Evolutionary conservation across 30 jellyfish, hydroid and myxozoan genomes (phyloP), one percentile per base, ranked within the genome.

Genomic region (Pelagia noctiluca): DNA sequence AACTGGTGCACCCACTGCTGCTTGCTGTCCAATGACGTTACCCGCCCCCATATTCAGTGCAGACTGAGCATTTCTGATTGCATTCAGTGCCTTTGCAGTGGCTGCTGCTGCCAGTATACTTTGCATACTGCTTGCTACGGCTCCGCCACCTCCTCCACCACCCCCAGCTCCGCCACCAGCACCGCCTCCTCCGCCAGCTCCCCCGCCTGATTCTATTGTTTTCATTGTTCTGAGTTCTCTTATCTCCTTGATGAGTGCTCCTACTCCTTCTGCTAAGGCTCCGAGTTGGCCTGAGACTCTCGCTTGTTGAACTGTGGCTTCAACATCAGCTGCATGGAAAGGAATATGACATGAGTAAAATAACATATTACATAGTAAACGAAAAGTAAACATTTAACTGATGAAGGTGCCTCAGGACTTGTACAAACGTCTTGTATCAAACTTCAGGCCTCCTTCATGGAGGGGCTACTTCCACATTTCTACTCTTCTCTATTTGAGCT

Each of bases 191-290:
- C 82, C 89, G 33, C 49, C 85, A 18, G 76, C 64, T 24, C 84
- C 88, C 21, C 78, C 95, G 1, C 85, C 83, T 25, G 37, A 52
- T 75, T 76, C 89, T 25, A 86, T 86, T 50, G 63, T 38, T 35
- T 67, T 75, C 80, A 77, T 42, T 34, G 91, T 76, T 77, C 78
- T 93, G 1, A 93, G 91, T 63, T 93, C 98, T 32, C 98, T 35
- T 25, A 93, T 86, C 74, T 93, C 98, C 65, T 93, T 93, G 67
- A 93, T 87, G 3, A 93, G 90, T 24, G 87, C 80, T 36, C 97
- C 98, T 19, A 93, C 89, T 31, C 98, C 98, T 66, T 93, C 98
- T 19, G 96, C 96, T 3, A 93, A 64, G 7, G 97, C 98, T 2
- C 97, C 90, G 11, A 93, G 90, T 35, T 93, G 98, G 32, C 98